A percentile compares a stretch with the other conserved stretches of the same genome.
phyloP scores from a whole-genome alignment of 2,888 invertebrate species.

The Actias luna region DNA sequence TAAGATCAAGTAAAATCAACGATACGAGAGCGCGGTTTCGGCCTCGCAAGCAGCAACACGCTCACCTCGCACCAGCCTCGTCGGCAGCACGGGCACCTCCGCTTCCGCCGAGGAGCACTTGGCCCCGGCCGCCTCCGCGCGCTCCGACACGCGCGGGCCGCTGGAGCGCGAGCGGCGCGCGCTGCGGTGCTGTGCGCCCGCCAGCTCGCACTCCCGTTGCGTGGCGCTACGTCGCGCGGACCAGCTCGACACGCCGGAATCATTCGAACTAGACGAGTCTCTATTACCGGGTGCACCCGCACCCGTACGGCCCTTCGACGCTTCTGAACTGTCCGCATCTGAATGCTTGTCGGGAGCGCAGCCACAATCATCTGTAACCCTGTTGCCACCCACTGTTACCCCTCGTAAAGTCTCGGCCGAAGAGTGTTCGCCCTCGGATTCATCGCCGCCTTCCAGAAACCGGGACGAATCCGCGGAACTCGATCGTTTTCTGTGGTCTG shows the following conservation, averaged over 20 bases:
- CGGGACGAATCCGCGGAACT: slow-evolving; percentile 89
- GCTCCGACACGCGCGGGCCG: slow-evolving; percentile 81
- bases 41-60: neutral
- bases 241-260: slow-evolving; percentile 89
- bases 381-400: slow-evolving; percentile 48
- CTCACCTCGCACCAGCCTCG: slow-evolving; percentile 77
- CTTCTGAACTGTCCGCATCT: slow-evolving; percentile 69
- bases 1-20: neutral
- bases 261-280: slow-evolving; percentile 91
- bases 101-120: slow-evolving; percentile 90
- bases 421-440: slow-evolving; percentile 70
- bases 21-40: too few relatives aligned
- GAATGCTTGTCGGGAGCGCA: slow-evolving; percentile 54
- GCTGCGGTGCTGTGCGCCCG: slow-evolving; percentile 80
- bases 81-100: slow-evolving; percentile 86
- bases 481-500: slow-evolving; percentile 81
- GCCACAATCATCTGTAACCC: slow-evolving; percentile 61
- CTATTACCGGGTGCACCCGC: slow-evolving; percentile 78
- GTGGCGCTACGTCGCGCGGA: slow-evolving; percentile 77
- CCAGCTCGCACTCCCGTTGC: slow-evolving; percentile 83
- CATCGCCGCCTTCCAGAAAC: slow-evolving; percentile 83
- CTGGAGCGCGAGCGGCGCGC: slow-evolving; percentile 86
- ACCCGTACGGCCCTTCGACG: slow-evolving; percentile 43
- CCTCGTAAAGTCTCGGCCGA: slow-evolving; percentile 76
- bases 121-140: slow-evolving; percentile 82